phyloP scores from a whole-genome alignment of 2,888 invertebrate genomes.

The Drosophila longiperda region DNA sequence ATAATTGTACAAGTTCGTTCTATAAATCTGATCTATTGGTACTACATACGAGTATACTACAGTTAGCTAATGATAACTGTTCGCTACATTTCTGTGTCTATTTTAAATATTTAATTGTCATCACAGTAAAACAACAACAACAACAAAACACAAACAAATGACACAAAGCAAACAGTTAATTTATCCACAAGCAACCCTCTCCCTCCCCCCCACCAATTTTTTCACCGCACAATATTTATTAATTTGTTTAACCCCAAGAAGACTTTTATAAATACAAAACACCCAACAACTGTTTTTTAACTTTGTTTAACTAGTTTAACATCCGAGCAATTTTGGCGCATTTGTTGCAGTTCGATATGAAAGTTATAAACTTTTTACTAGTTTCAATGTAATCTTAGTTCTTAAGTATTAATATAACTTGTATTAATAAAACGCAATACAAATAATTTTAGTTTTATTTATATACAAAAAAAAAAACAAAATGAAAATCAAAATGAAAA shows the following conservation, averaged over 20 bases:
- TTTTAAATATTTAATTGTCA: constrained; percentile 72
- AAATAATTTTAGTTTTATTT: constrained; percentile 78
- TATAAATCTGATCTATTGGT: constrained; percentile 38
- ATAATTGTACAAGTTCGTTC: constrained; percentile 5
- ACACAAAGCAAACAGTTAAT: constrained; percentile 30
- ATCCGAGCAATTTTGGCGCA: constrained; percentile 44
- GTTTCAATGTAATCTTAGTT: constrained; percentile 72
- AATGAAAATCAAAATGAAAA: not conserved
- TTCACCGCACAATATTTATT: constrained; percentile 46
- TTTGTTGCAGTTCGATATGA: constrained; percentile 55
- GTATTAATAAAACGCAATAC: constrained; percentile 76
- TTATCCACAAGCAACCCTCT: constrained; percentile 13
- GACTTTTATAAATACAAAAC: constrained; percentile 38
- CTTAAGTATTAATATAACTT: constrained; percentile 63
- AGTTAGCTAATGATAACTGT: constrained; percentile 62
- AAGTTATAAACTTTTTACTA: constrained; percentile 61
- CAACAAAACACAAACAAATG: constrained; percentile 14
- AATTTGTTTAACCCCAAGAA: constrained; percentile 44
- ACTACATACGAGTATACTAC: constrained; percentile 45
- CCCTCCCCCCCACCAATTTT: not conserved
- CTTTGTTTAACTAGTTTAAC: constrained; percentile 38
- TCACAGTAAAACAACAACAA: constrained; percentile 32
- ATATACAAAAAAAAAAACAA: constrained; percentile 37
- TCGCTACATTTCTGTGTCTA: constrained; percentile 78
- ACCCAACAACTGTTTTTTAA: constrained; percentile 30